Percentiles rank a stretch among this genome's conserved stretches.
Evolutionary conservation across 2,888 invertebrate genomes (phyloP).

Genomic region (Erebia ligea): DNA sequence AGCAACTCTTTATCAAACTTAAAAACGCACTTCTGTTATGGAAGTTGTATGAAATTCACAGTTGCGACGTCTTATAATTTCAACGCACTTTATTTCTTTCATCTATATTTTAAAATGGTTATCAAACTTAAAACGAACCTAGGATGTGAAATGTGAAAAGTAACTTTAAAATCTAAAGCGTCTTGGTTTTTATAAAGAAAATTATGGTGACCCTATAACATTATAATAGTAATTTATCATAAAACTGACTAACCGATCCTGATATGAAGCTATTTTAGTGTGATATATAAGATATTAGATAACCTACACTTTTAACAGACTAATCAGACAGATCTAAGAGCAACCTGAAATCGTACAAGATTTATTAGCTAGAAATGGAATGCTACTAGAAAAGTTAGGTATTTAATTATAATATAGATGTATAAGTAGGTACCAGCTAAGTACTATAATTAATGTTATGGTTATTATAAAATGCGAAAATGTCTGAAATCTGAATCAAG

Average conservation of each 20-base stretch:
- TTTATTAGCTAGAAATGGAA: background rate
- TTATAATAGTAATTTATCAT: conserved; percentile 13
- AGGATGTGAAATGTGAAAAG: too few relatives aligned
- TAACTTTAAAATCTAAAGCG: background rate
- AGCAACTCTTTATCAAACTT: too few relatives aligned
- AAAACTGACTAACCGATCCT: conserved; percentile 1
- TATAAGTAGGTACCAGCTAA: too few relatives aligned
- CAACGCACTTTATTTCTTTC: too few relatives aligned
- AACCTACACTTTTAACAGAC: background rate
- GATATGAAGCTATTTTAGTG: conserved; percentile 17
- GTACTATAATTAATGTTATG: too few relatives aligned
- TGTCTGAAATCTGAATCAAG: background rate
- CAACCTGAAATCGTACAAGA: background rate
- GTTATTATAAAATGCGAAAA: too few relatives aligned
- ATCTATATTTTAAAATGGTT: too few relatives aligned
- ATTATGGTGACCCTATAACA: background rate
- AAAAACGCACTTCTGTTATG: too few relatives aligned
- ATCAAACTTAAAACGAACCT: too few relatives aligned
- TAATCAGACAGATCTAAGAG: conserved; percentile 6
- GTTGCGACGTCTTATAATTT: too few relatives aligned
- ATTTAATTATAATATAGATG: too few relatives aligned
- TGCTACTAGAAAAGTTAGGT: background rate
- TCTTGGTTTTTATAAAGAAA: background rate
- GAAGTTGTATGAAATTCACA: too few relatives aligned
- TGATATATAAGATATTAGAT: conserved; percentile 2